Evolutionary conservation across 2,797 vertebrate genomes (phyloP), one percentile per base, ranked within the genome.

Genomic region (Mormyrops attenuatus): DNA sequence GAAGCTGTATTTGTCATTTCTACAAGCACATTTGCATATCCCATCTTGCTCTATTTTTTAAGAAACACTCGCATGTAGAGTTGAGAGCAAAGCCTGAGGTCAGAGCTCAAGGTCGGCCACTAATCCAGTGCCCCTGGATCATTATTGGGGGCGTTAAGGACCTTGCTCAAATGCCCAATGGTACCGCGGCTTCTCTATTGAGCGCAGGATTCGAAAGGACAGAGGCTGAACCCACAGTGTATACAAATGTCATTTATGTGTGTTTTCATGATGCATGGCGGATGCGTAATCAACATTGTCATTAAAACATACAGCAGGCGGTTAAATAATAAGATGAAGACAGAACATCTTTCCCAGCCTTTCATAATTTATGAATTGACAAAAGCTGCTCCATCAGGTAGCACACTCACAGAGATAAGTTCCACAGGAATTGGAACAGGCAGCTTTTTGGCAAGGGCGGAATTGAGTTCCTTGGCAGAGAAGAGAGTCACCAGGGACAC

Each of bases 341-440:
- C 82, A 15, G 69, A 73, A 73, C 69, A 44, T 20, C 38, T 44
- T 80, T 41, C 73, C 15, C 38, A 44, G 17, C 38, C 38, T 80
- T 80, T 41, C 17, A 82, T 44, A n/a, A 82, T 47, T 44, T 38
- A 44, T 2, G 34, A 44, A 20, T 41, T 80, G 38, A 17, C 2
- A 17, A 85, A 1, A 26, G 84, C 47, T 30, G 22, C 77, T 17
- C 11, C 1, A 30, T 26, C 0, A 30, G 30, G 66, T 38, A 15
- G 26, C 91, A 17, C 89, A 95, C 92, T 90, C 93, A 99, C 99
- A 93, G 94, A 97, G 92, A 99, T 95, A 57, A 99, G 97, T 90
- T 99, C 99, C 69, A 97, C 96, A 1, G 99, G 99, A 90, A 99
- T 92, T 0, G 98, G 98, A 84, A 98, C 93, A 9, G 97, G 97